Evolutionary conservation across 1,140 invertebrate genomes (phyloP), one percentile per base, ranked within the genome.

Genomic region (Ostrea denselamellosa): DNA sequence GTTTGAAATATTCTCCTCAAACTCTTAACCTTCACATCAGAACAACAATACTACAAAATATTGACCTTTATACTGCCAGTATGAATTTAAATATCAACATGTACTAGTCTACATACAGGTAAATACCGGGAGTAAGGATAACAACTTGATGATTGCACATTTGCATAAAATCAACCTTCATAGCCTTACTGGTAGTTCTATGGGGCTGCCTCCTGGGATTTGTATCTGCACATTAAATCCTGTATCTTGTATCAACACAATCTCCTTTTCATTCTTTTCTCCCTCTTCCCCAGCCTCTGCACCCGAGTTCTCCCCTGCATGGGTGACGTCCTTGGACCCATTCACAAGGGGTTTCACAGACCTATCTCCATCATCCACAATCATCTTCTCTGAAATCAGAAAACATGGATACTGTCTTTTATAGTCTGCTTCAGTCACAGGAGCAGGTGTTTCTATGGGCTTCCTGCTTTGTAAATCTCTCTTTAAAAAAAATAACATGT

Each of bases 211-310:
- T 12, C 97, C 97, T 12, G 98, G 98, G 89, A 97, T 97, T 58
- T 97, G 96, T 90, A 99, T 98, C 95, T 98, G 98, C 0, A 99
- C 97, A 85, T 97, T 98, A 92, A 99, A 98, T 58, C 98, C 98
- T 94, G 98, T 96, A 93, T 99, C 98, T 94, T 99, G 98, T 91
- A 99, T 97, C 85, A 98, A 97, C 56, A 99, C 97, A 82, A 98
- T 92, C 89, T 95, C 95, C 85, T 94, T 92, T 34, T 93, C 92
- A 56, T 93, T 90, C 56, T 90, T 89, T 25, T 86, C 90, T n/a
- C 87, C 88, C 8, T 89, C 86, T 0, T 89, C 87, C 25, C 89
- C 86, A n/a, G 86, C 84, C 54, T 85, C 89, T 14, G 81, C 86
- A 25, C 83, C 82, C 8, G 81, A 19, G 17, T 83, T 52, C 34